A percentile compares a stretch with the other conserved stretches of the same genome.
phyloP scores from a whole-genome alignment of 2,113 vertebrate genomes.

The Rhynchopsitta pachyrhyncha region DNA sequence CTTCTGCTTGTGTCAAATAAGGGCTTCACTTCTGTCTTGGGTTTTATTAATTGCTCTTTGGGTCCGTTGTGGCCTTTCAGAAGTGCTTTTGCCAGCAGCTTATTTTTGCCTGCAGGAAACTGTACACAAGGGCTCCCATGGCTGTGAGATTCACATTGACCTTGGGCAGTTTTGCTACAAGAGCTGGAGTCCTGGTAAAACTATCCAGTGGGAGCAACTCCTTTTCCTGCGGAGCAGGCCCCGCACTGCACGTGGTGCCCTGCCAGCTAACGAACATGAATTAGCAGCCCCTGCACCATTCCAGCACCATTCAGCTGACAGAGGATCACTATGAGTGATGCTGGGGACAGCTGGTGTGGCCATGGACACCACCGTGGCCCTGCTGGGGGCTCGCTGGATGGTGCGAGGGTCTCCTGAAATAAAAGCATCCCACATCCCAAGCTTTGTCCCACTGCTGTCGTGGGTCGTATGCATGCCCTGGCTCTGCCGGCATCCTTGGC shows the following conservation, averaged over 20 bases:
- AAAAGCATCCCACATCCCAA: rapidly evolving
- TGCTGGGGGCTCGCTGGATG: neutral
- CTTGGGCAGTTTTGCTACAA: conserved; percentile 30
- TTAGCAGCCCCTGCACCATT: neutral
- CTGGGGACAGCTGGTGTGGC: neutral
- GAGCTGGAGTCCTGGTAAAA: neutral
- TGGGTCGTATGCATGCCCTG: rapidly evolving
- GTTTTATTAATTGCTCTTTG: rapidly evolving
- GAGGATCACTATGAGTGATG: rapidly evolving
- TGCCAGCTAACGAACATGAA: neutral
- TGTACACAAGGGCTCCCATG: neutral
- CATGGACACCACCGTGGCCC: neutral
- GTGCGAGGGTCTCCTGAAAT: neutral
- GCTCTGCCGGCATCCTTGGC: neutral
- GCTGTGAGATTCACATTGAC: neutral
- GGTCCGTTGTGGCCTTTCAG: neutral
- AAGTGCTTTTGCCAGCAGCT: conserved; percentile 31
- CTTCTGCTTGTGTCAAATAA: neutral
- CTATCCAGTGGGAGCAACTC: neutral
- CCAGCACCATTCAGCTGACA: neutral
- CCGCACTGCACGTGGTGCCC: rapidly evolving
- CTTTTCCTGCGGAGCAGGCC: rapidly evolving
- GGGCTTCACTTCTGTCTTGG: neutral
- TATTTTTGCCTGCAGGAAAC: conserved; percentile 13
- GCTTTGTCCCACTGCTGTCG: rapidly evolving